Evolutionary conservation across 2,113 vertebrate species (phyloP).

Genomic region (Desmodus rotundus): DNA sequence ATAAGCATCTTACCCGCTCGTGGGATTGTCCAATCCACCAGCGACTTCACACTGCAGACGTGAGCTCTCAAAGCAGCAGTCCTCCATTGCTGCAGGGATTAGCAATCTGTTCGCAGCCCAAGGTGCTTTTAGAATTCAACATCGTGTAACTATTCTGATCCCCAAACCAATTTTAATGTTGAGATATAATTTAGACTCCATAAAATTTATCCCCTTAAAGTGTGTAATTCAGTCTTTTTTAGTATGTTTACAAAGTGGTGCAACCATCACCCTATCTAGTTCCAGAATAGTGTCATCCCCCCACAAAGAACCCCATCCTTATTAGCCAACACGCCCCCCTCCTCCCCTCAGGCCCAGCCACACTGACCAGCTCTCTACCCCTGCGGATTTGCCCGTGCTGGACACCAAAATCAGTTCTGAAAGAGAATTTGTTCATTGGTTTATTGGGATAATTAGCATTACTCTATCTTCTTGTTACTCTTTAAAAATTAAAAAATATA

Average conservation of each 20-base stretch:
- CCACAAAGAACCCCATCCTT: not conserved
- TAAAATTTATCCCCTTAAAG: not conserved
- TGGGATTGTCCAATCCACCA: not conserved
- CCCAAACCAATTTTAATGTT: not conserved
- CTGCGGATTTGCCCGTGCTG: not conserved
- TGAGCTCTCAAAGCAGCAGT: too few relatives aligned
- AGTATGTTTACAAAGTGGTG: not conserved
- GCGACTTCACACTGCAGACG: not conserved
- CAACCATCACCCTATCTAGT: not conserved
- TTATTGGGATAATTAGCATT: not conserved
- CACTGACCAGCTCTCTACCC: not conserved
- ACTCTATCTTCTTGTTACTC: not conserved
- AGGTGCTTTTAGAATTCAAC: not conserved
- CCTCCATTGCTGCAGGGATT: not conserved
- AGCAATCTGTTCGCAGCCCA: not conserved
- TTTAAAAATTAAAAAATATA: not conserved
- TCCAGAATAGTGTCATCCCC: not conserved
- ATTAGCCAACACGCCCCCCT: rapidly evolving
- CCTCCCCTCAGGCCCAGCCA: not conserved
- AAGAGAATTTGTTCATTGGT: not conserved
- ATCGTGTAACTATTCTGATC: not conserved
- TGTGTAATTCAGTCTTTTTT: not conserved
- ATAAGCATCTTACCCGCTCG: not conserved
- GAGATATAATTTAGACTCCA: not conserved
- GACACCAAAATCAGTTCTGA: not conserved